Percentiles rank a stretch among this genome's conserved stretches.
Evolutionary conservation across 2,113 vertebrate species (phyloP).

Genomic region (Rhinolophus ferrumequinum): DNA sequence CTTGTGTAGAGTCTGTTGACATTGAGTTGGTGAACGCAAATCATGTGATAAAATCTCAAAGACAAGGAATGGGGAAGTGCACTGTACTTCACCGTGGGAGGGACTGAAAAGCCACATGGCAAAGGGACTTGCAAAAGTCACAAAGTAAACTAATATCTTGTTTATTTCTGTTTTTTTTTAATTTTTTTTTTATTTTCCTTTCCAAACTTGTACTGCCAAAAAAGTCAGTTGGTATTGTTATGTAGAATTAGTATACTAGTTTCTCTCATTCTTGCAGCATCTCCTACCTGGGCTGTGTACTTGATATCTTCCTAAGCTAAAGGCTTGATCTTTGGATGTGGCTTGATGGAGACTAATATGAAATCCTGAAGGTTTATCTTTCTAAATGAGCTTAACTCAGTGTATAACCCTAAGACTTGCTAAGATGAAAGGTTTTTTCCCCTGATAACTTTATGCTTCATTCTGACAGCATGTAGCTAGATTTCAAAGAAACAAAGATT

Average conservation of each 20-base stretch:
- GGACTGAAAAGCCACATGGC: not conserved
- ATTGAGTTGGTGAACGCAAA: not conserved
- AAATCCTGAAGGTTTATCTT: not conserved
- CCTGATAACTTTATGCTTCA: not conserved
- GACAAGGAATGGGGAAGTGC: not conserved
- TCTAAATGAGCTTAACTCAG: not conserved
- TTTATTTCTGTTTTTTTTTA: not conserved
- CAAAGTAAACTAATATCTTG: not conserved
- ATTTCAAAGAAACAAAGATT: constrained; percentile 30
- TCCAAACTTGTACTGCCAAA: not conserved
- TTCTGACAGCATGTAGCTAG: not conserved
- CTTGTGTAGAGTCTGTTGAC: not conserved
- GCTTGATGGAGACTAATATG: not conserved
- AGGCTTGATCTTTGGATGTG: not conserved
- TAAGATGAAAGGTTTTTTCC: not conserved
- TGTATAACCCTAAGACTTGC: not conserved
- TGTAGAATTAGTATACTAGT: not conserved
- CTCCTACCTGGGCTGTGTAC: not conserved
- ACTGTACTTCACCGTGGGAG: not conserved
- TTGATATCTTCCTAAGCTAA: not conserved
- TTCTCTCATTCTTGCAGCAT: not conserved
- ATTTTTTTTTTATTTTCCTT: not conserved
- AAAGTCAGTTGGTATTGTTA: not conserved
- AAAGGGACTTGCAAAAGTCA: not conserved
- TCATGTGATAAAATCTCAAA: not conserved